phyloP scores from a whole-genome alignment of 2,888 invertebrate species.

The Chouioia cunea region DNA sequence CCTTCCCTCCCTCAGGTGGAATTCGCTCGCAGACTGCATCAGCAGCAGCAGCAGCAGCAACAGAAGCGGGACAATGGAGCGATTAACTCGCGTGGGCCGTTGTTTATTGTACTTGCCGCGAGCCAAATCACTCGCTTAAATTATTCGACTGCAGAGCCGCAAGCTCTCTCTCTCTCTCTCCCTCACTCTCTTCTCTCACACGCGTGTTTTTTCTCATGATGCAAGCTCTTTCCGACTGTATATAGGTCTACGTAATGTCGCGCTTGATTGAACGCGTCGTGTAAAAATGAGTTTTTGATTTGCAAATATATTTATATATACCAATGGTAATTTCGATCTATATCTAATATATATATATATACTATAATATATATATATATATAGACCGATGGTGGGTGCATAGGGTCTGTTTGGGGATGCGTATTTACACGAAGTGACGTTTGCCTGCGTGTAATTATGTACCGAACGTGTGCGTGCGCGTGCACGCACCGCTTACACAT shows the following conservation, averaged over 20 bases:
- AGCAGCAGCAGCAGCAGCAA: conserved; percentile 44
- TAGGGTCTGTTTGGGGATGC: conserved; percentile 1
- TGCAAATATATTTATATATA: too few relatives aligned
- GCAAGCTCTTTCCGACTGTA: neutral
- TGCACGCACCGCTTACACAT: conserved; percentile 48
- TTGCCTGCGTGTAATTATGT: conserved; percentile 29
- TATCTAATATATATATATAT: too few relatives aligned
- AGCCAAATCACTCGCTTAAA: conserved; percentile 61
- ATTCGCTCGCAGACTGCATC: conserved; percentile 57
- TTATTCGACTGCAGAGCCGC: conserved; percentile 54
- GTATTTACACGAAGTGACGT: conserved; percentile 13
- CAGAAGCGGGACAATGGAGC: conserved; percentile 60
- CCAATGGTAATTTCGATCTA: too few relatives aligned
- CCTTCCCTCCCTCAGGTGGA: conserved; percentile 49
- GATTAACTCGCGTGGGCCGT: conserved; percentile 63
- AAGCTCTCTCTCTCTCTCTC: neutral
- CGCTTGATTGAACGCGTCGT: neutral
- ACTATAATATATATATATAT: too few relatives aligned
- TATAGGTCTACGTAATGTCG: neutral
- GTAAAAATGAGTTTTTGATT: too few relatives aligned
- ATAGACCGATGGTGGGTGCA: too few relatives aligned
- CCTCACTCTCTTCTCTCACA: conserved; percentile 2
- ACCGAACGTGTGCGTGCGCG: conserved; percentile 46
- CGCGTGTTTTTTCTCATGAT: neutral
- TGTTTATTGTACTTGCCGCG: conserved; percentile 54